phyloP scores from a whole-genome alignment of 2,888 invertebrate species.

The Pyrrhia umbra region DNA sequence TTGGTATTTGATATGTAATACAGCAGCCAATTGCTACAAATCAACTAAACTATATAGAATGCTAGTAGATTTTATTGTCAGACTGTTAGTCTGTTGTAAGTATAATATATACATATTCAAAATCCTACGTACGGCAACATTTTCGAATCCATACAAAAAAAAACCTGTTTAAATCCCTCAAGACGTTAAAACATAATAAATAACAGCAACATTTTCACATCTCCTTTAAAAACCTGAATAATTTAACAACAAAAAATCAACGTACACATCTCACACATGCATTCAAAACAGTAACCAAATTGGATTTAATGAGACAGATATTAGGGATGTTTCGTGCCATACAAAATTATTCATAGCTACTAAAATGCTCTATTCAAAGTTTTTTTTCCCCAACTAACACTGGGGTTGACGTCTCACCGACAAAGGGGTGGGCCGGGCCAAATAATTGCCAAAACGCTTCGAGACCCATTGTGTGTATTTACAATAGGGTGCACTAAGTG shows the following conservation, averaged over 20 bases:
- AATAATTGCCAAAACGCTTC: slow-evolving; percentile 90
- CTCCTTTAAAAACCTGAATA: slow-evolving; percentile 48
- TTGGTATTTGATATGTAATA: no score
- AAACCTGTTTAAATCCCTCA: slow-evolving; percentile 5
- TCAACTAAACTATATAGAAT: no score
- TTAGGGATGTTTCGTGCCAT: slow-evolving; percentile 86
- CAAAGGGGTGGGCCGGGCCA: slow-evolving; percentile 89
- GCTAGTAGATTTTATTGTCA: no score
- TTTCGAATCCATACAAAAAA: neutral
- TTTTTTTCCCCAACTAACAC: slow-evolving; percentile 79
- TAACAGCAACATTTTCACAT: slow-evolving; percentile 29
- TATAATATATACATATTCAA: neutral
- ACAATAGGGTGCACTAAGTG: slow-evolving; percentile 89
- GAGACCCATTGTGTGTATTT: slow-evolving; percentile 88
- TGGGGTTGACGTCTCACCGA: slow-evolving; percentile 87
- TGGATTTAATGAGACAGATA: slow-evolving; percentile 89
- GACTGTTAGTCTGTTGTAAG: no score
- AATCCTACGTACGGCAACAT: neutral
- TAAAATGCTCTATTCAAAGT: slow-evolving; percentile 87
- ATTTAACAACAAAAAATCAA: slow-evolving; percentile 58
- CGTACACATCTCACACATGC: slow-evolving; percentile 67
- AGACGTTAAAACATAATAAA: slow-evolving; percentile 21
- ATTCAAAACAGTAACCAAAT: slow-evolving; percentile 85
- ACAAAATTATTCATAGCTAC: slow-evolving; percentile 90
- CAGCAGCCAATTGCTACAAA: no score